Percentiles rank a stretch among this genome's conserved stretches.
phyloP scores from a whole-genome alignment of 1,140 invertebrate genomes.

The Colletes latitarsis region DNA sequence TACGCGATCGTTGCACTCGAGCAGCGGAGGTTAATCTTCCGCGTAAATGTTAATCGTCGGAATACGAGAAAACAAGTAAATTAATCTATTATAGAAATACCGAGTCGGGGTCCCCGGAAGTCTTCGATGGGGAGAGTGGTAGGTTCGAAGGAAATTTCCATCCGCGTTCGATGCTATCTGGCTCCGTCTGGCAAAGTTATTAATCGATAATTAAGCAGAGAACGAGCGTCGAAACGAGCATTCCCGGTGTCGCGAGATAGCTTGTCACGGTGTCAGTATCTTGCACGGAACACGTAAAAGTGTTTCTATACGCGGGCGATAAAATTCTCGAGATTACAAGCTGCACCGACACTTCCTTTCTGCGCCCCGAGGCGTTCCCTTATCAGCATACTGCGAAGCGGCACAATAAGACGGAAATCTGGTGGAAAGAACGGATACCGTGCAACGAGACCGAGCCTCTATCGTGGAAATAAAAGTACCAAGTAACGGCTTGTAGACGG shows the following conservation, averaged over 20 bases:
- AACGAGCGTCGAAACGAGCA: background rate
- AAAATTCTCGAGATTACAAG: constrained; percentile 47
- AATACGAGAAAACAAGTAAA: too few relatives aligned
- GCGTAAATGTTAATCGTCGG: too few relatives aligned
- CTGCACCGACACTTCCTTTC: constrained; percentile 42
- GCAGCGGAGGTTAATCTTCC: too few relatives aligned
- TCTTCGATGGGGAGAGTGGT: too few relatives aligned
- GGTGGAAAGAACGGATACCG: constrained; percentile 66
- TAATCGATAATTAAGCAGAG: constrained; percentile 34
- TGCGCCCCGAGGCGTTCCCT: constrained; percentile 49
- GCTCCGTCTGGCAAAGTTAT: background rate
- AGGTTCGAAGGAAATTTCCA: too few relatives aligned
- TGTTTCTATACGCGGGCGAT: constrained; percentile 47
- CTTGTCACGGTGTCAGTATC: background rate
- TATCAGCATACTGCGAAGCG: constrained; percentile 59
- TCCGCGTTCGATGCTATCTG: too few relatives aligned
- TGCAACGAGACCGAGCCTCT: constrained; percentile 52
- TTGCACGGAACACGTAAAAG: constrained; percentile 23
- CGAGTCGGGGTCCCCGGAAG: too few relatives aligned
- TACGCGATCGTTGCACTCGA: too few relatives aligned
- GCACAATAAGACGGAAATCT: constrained; percentile 69
- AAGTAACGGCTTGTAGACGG: constrained; percentile 27
- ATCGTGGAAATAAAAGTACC: constrained; percentile 62
- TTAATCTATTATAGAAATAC: too few relatives aligned
- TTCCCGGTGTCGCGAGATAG: constrained; percentile 9